These are phyloP conservation scores for Seladonia tumulorum DNA, from an alignment of 2,888 invertebrate genomes.

Conservation along the genomic window DNA sequence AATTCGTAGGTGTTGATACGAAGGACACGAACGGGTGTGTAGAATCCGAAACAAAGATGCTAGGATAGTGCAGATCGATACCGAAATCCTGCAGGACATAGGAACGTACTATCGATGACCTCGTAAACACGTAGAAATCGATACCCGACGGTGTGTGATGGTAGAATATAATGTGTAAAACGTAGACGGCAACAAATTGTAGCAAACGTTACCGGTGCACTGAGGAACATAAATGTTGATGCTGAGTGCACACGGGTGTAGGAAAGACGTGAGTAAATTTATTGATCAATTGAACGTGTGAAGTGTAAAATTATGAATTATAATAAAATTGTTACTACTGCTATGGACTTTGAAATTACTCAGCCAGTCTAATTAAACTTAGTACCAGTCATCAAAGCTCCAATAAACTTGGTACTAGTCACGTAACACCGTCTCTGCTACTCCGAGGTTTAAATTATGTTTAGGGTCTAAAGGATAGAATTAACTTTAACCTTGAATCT, in stretches of 20 bases:
- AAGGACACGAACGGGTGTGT: conserved; percentile 4
- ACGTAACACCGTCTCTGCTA: too few relatives aligned
- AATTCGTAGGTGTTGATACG: conserved; percentile 9
- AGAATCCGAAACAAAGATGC: conserved; percentile 15
- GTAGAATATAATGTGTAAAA: not conserved
- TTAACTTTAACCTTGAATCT: too few relatives aligned
- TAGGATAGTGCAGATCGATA: not conserved
- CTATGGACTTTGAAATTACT: too few relatives aligned
- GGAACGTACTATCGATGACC: not conserved
- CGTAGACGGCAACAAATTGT: not conserved
- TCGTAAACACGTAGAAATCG: not conserved
- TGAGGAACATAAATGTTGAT: not conserved
- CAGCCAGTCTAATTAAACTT: too few relatives aligned
- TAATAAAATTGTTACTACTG: too few relatives aligned
- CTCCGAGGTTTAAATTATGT: too few relatives aligned
- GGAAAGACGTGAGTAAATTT: not conserved
- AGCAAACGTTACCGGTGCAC: not conserved
- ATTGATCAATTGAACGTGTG: not conserved
- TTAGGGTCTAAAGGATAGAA: too few relatives aligned
- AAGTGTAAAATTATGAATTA: not conserved
- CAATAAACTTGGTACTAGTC: too few relatives aligned
- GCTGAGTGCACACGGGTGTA: not conserved
- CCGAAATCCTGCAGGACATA: not conserved
- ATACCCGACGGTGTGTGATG: not conserved
- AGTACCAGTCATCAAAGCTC: too few relatives aligned